Conservation (phyloP, 2,888 invertebrate species). For the Hydriomena furcata region DNA sequence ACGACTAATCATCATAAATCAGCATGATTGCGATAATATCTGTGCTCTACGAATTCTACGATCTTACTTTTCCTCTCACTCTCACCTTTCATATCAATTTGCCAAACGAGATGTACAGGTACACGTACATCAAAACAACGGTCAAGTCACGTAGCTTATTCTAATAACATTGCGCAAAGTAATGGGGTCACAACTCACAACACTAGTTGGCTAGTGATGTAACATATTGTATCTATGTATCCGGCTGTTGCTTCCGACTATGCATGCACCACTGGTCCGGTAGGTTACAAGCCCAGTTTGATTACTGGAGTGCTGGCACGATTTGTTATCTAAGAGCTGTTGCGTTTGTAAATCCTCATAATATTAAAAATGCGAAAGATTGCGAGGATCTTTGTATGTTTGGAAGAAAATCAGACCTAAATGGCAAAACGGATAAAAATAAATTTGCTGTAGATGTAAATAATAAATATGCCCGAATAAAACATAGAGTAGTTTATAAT, state of each 20-base stretch:
- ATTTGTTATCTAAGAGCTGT: constrained; percentile 28
- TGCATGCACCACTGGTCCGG: constrained; percentile 28
- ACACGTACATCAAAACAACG: constrained; percentile 38
- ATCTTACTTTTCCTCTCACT: constrained; percentile 28
- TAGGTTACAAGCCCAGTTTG: constrained; percentile 20
- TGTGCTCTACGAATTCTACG: constrained; percentile 12
- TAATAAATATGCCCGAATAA: no score
- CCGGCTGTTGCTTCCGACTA: constrained; percentile 37
- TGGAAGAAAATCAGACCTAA: no score
- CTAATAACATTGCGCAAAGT: constrained; percentile 35
- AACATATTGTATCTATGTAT: constrained; percentile 32
- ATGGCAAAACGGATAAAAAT: no score
- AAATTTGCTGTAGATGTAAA: no score
- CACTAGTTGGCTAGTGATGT: constrained; percentile 29
- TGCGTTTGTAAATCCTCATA: constrained; percentile 12
- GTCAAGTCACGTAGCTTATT: constrained; percentile 33
- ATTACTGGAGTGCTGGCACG: constrained; percentile 18
- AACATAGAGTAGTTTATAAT: no score
- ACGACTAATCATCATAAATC: constrained; percentile 17
- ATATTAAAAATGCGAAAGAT: no score
- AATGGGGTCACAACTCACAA: constrained; percentile 29
- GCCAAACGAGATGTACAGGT: constrained; percentile 32
- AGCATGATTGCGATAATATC: constrained; percentile 16
- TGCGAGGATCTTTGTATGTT: no score
- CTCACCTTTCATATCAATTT: constrained; percentile 32